Conservation (phyloP, 1,140 invertebrate species). For the Cherax quadricarinatus region DNA sequence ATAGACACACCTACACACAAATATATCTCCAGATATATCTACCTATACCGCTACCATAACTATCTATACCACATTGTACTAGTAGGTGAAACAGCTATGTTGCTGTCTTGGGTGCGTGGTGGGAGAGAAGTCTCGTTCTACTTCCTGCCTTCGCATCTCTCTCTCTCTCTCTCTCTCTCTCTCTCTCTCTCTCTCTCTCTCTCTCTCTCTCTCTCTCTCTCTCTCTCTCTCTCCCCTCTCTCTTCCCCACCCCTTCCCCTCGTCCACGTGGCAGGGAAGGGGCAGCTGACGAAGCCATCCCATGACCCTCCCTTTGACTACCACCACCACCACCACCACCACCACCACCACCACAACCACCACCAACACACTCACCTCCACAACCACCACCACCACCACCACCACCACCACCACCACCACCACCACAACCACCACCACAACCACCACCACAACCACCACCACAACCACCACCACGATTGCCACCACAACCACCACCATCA, state of each 20-base stretch:
- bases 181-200: background rate
- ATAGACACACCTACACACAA: too few species aligned
- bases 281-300: conserved; percentile 24
- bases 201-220: background rate
- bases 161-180: background rate
- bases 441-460: too few species aligned
- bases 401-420: background rate
- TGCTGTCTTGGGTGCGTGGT: too few species aligned
- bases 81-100: background rate
- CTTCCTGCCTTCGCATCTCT: background rate
- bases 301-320: conserved; percentile 7
- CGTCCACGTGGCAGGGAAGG: conserved; percentile 31
- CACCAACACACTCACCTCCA: background rate
- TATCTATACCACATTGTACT: background rate
- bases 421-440: too few species aligned
- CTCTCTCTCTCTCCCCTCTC: background rate
- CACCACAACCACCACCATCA: too few species aligned
- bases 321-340: conserved; percentile 1
- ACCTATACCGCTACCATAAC: too few species aligned
- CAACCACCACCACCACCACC: background rate
- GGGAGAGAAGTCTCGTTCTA: background rate
- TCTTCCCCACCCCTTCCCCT: background rate
- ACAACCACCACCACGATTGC: too few species aligned
- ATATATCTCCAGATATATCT: too few species aligned
- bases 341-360: too few species aligned